Base-by-base conservation (phyloP, 2,113 vertebrate species). In the Equus quagga region DNA sequence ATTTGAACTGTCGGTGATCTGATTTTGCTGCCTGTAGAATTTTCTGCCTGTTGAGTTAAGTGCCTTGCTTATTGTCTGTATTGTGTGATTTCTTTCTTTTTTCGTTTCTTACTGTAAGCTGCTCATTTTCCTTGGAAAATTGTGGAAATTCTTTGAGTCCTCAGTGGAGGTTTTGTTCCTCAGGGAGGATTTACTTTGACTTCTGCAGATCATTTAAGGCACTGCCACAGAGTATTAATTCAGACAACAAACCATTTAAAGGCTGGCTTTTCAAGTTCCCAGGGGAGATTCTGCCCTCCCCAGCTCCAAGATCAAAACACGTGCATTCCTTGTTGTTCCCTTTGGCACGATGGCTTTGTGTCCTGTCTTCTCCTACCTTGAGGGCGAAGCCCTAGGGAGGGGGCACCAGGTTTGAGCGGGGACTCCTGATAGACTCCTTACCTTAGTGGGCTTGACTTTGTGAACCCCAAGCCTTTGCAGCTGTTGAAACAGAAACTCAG, bases 121-220 rank as follows among this genome's bases (percentile, higher is more conserved):
- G 51, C 56, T 85, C 26, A 19, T 69, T 96, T 97, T 87, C 80
- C 56, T 44, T 79, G 51, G 64, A 78, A 96, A 82, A 75, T 17
- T 64, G 4, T 92, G 62, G 58, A 70, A 19, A 33, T 64, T 83
- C 18, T 72, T 36, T 75, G 46, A 67, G 51, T 44, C 13, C 21
- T 86, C 33, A 24, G 21, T 69, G 72, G 87, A 84, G 80, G 58
- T 75, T 80, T 69, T 91, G 12, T 70, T 91, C 44, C 56, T 64
- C 24, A 12, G 56, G 86, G 44, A 54, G 18, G 14, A 49, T 79
- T n/a, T 92, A 15, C 58, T 81, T 64, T 18, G 62, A 86, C 21
- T 96, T 92, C 64, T 82, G 72, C 56, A 51, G 13, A 56, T 67
- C 72, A 51, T 19, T 82, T 33, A 56, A 72, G 76, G 17, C 13